Percentiles rank a stretch among this genome's conserved stretches.
These are phyloP conservation scores for Dendrocincla tyrannina DNA, from an alignment of 2,797 vertebrate genomes.

Conservation along the genomic window DNA sequence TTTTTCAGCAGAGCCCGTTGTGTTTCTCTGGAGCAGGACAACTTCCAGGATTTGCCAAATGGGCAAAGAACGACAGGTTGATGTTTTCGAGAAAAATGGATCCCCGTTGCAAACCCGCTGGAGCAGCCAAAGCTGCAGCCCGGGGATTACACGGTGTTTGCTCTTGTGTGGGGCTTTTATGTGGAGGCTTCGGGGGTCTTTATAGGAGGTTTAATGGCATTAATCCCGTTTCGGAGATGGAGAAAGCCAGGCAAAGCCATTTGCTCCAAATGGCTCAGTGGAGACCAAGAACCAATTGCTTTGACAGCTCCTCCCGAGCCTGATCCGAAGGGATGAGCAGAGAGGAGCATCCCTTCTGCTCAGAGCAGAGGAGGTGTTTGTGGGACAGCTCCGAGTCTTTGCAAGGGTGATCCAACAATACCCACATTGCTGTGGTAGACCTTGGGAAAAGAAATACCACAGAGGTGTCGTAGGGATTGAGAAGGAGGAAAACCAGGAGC, in stretches of 20 bases:
- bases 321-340: neutral
- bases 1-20: neutral
- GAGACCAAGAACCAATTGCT: neutral
- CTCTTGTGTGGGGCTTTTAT: neutral
- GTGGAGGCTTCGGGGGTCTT: neutral
- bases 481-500: neutral
- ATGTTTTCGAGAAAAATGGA: neutral
- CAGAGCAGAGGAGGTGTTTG: rapidly evolving
- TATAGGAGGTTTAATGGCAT: neutral
- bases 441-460: neutral
- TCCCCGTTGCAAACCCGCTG: neutral
- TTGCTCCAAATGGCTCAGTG: neutral
- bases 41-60: neutral
- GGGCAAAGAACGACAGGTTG: neutral
- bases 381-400: neutral
- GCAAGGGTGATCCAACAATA: neutral
- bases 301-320: neutral
- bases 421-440: neutral
- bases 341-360: neutral
- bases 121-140: slow-evolving; percentile 2
- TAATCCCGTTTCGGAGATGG: neutral
- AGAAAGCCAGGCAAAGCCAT: neutral
- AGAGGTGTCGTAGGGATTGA: rapidly evolving
- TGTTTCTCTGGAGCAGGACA: slow-evolving; percentile 8
- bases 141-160: neutral